Evolutionary conservation across 2,888 invertebrate genomes (phyloP).

Genomic region (Cerastoderma edule): DNA sequence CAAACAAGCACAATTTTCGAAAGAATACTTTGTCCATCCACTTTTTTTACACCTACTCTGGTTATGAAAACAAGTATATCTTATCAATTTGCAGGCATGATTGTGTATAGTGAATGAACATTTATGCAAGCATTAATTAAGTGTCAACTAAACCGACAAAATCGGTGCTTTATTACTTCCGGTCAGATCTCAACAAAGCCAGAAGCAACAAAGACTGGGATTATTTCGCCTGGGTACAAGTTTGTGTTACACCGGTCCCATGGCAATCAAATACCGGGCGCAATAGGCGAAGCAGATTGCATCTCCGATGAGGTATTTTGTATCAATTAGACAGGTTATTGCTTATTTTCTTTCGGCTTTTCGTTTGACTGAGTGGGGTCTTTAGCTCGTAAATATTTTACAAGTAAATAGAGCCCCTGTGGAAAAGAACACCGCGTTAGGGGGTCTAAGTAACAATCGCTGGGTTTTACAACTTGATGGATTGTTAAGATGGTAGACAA

Average conservation of each 20-base stretch:
- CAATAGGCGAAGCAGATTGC: constrained; percentile 31
- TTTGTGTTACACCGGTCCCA: constrained; percentile 22
- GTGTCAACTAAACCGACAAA: too few species aligned
- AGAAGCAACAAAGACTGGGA: constrained; percentile 7
- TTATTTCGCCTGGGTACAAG: constrained; percentile 1
- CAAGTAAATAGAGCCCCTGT: constrained; percentile 32
- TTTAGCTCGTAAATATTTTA: constrained; percentile 40
- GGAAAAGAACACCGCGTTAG: constrained; percentile 16
- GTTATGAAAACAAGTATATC: too few species aligned
- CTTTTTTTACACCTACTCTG: too few species aligned
- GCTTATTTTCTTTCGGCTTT: constrained; percentile 37
- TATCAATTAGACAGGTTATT: constrained; percentile 40
- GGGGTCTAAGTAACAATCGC: constrained; percentile 14
- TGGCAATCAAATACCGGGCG: constrained; percentile 26
- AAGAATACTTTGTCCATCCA: too few species aligned
- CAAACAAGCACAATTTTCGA: too few species aligned
- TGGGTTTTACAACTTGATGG: constrained; percentile 21
- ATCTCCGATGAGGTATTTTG: constrained; percentile 37
- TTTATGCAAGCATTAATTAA: too few species aligned
- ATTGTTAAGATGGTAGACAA: too few species aligned
- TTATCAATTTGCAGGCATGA: too few species aligned
- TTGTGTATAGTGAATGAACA: too few species aligned
- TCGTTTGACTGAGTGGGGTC: constrained; percentile 26
- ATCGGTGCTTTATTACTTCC: too few species aligned
- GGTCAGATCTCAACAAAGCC: too few species aligned